Conservation (phyloP, 2,888 invertebrate genomes). For the Zonitis immaculata region DNA sequence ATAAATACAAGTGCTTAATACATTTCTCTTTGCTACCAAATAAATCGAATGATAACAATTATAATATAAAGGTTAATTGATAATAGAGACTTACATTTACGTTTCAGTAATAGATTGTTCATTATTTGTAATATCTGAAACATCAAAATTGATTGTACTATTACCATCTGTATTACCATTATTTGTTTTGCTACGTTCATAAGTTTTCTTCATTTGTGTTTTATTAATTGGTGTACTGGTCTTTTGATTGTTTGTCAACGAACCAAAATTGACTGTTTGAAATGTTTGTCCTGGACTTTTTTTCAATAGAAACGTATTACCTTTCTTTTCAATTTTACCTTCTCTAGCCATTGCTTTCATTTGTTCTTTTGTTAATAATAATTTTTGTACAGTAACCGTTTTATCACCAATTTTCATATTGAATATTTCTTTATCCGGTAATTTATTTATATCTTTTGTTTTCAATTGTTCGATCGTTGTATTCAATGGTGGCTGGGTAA, state of each 20-base stretch:
- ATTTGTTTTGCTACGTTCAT: conserved; percentile 8
- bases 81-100: background rate
- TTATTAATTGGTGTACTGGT: background rate
- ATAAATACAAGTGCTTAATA: too few relatives aligned
- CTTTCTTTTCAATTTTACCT: conserved; percentile 61
- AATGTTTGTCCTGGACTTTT: conserved; percentile 10
- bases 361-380: conserved; percentile 63
- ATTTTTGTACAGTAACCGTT: conserved; percentile 61
- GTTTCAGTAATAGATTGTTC: background rate
- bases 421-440: conserved; percentile 38
- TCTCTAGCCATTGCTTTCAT: conserved; percentile 63
- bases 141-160: background rate
- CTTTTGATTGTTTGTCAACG: conserved; percentile 6
- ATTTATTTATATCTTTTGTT: conserved; percentile 29
- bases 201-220: conserved; percentile 11
- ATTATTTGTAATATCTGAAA: background rate
- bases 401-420: conserved; percentile 59
- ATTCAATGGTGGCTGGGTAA: conserved; percentile 25
- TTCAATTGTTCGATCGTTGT: conserved; percentile 7
- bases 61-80: too few relatives aligned
- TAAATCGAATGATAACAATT: too few relatives aligned
- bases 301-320: conserved; percentile 14
- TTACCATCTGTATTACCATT: background rate
- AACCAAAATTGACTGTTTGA: conserved; percentile 8
- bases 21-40: too few relatives aligned